These are phyloP conservation scores for Phacellophora camtschatica DNA, from an alignment of 30 jellyfish, hydroid and myxozoan species.

Conservation along the genomic window DNA sequence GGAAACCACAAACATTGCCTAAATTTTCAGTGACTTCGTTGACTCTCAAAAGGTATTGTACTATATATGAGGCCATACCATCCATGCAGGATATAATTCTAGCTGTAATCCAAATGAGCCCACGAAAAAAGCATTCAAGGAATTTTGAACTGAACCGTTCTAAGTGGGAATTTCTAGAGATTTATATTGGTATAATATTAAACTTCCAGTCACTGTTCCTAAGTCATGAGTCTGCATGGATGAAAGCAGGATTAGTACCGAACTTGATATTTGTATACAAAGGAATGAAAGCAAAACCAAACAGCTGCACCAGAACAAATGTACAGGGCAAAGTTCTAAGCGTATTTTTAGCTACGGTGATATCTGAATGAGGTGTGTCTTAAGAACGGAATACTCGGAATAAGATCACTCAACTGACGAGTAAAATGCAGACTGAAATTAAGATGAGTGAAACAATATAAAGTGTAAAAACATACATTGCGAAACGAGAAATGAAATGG, in stretches of 20 bases:
- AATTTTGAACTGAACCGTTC: too few species aligned
- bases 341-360: slow-evolving; percentile 26
- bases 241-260: not conserved
- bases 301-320: not conserved
- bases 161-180: too few species aligned
- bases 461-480: not conserved
- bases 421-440: not conserved
- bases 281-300: not conserved
- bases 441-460: not conserved
- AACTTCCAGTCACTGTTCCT: not conserved
- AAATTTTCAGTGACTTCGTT: too few species aligned
- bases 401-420: not conserved
- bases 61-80: too few species aligned
- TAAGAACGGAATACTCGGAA: not conserved
- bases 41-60: too few species aligned
- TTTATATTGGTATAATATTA: too few species aligned
- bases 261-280: slow-evolving; percentile 13
- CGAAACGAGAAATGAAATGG: not conserved
- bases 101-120: not conserved
- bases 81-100: too few species aligned
- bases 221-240: slow-evolving; percentile 12
- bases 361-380: not conserved
- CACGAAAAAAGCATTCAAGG: not conserved
- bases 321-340: slow-evolving; percentile 8
- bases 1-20: too few species aligned